phyloP scores from a whole-genome alignment of 2,888 invertebrate genomes.

The Lycaena phlaeas region DNA sequence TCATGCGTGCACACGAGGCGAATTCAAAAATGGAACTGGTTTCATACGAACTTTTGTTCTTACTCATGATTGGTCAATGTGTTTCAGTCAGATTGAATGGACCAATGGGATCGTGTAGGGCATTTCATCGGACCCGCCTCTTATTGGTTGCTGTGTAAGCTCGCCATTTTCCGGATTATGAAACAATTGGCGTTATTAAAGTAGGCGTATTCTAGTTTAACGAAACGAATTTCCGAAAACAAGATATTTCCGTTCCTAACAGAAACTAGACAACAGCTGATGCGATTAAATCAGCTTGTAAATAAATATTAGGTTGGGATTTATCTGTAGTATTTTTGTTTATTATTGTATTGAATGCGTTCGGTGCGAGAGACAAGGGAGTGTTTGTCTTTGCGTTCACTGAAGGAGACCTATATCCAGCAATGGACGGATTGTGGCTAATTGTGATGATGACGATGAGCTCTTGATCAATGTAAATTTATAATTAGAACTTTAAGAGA shows the following conservation, averaged over 20 bases:
- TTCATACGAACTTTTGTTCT: slow-evolving; percentile 52
- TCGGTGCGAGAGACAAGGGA: no score
- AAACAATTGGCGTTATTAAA: slow-evolving; percentile 57
- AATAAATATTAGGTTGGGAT: not conserved
- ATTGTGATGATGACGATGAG: no score
- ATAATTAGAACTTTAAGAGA: no score
- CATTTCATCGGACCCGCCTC: slow-evolving; percentile 49
- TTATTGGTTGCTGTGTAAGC: slow-evolving; percentile 48
- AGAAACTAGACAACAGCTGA: slow-evolving; percentile 41
- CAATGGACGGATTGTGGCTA: no score
- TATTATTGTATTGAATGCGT: slow-evolving; percentile 3
- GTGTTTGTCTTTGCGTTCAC: no score
- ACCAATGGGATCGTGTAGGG: slow-evolving; percentile 38
- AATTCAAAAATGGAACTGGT: slow-evolving; percentile 64
- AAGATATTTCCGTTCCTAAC: slow-evolving; percentile 43
- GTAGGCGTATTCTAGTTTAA: slow-evolving; percentile 50
- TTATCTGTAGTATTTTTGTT: not conserved
- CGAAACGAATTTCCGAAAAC: slow-evolving; percentile 38
- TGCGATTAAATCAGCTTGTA: slow-evolving; percentile 38
- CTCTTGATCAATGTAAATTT: no score
- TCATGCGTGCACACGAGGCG: slow-evolving; percentile 40
- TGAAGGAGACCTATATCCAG: no score
- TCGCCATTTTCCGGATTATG: slow-evolving; percentile 66
- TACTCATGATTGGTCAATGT: slow-evolving; percentile 42
- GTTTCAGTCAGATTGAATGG: slow-evolving; percentile 31